Evolutionary conservation across 2,113 vertebrate genomes (phyloP), one percentile per base, ranked within the genome.

Genomic region (Herpailurus yagouaroundi): DNA sequence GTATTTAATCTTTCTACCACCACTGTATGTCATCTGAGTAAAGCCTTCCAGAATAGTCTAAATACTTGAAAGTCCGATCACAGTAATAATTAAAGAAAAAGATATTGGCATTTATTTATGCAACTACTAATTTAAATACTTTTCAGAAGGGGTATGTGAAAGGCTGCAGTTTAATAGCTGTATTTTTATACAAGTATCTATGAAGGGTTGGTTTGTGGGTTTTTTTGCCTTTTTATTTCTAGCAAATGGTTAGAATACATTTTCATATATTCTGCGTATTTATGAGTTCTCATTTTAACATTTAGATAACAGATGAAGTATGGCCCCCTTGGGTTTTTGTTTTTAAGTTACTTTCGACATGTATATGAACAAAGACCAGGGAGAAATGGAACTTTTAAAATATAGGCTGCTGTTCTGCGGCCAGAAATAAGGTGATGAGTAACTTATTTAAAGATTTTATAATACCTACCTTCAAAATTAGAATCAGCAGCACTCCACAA

Each of bases 381-480:
- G 50, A 97, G 77, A 64, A 97, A 74, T 0, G 66, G 21, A 91
- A 77, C 77, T 88, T 97, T 91, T 63, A 86, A 1, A 96, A 89
- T 50, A 88, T 11, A 98, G 94, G 88, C 92, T 98, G 85, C 92
- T 98, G 81, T 64, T 4, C 31, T 23, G 74, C 82, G 77, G 79
- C 95, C 76, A 83, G 95, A 97, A 93, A 89, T 93, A 80, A 92
- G 71, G 66, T 97, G 68, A 91, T 66, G 21, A 95, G 76, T 64
- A 92, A 45, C 60, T 97, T 96, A 85, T 71, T 92, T 95, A 4
- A 52, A 93, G 87, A 69, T 94, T 95, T 96, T 97, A 94, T 96
- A 95, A 95, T 88, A 88, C 96, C 98, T 97, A 97, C 95, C 96
- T 98, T 93, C 94, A 86, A 98, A 97, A 95, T 97, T 97, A 98